phyloP scores from a whole-genome alignment of 2,888 invertebrate genomes.

The Quadroppia sp. region DNA sequence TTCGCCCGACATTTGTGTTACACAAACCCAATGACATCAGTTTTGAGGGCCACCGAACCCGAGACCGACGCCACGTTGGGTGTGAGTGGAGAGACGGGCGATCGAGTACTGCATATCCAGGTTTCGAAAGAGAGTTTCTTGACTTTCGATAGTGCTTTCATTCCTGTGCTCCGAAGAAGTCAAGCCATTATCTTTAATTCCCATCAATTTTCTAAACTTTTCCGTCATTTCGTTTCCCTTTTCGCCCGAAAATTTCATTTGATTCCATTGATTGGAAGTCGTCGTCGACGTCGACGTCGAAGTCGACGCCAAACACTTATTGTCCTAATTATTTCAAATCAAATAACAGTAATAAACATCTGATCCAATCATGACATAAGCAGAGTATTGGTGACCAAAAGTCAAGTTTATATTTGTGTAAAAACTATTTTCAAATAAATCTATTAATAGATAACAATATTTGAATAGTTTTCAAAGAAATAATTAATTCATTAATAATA shows the following conservation, averaged over 20 bases:
- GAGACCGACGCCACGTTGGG: slow-evolving; percentile 68
- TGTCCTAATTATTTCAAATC: background rate
- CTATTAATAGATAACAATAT: too few relatives aligned
- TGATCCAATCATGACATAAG: background rate
- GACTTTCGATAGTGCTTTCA: slow-evolving; percentile 52
- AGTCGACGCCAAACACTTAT: background rate
- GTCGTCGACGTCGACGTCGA: too few relatives aligned
- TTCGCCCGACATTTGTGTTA: background rate
- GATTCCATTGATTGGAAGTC: too few relatives aligned
- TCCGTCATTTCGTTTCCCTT: slow-evolving; percentile 84
- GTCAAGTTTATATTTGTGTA: background rate
- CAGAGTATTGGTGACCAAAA: background rate
- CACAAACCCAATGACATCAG: background rate
- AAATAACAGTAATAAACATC: background rate
- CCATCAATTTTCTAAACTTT: slow-evolving; percentile 95
- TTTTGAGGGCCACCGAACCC: slow-evolving; percentile 51
- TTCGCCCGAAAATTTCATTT: slow-evolving; percentile 82
- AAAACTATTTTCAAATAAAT: too few relatives aligned
- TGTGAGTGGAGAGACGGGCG: slow-evolving; percentile 90
- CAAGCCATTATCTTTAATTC: slow-evolving; percentile 63
- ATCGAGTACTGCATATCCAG: slow-evolving; percentile 97
- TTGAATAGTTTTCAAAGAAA: too few relatives aligned
- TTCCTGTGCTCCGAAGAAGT: slow-evolving; percentile 6
- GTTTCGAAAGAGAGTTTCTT: slow-evolving; percentile 74
- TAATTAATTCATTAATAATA: too few relatives aligned